A percentile compares a stretch with the other conserved stretches of the same genome.
Evolutionary conservation across 2,113 vertebrate species (phyloP).

Genomic region (Hipposideros armiger): DNA sequence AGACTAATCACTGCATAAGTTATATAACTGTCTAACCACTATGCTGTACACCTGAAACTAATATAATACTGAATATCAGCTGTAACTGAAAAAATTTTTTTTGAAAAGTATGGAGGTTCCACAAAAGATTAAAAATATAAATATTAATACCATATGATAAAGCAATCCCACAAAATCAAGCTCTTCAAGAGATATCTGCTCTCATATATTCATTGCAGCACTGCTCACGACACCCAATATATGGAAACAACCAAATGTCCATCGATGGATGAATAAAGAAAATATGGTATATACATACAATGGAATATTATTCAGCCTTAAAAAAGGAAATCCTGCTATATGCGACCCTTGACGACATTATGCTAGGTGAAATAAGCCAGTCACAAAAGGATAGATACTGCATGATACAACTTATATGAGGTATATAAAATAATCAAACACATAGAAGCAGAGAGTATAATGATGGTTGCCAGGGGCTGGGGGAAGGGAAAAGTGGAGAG

Average conservation of each 20-base stretch:
- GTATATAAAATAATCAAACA: neutral
- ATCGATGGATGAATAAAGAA: neutral
- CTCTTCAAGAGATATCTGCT: neutral
- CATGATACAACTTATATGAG: neutral
- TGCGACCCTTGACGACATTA: neutral
- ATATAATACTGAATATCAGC: too few species aligned
- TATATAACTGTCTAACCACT: too few species aligned
- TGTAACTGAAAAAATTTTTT: too few species aligned
- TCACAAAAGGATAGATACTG: neutral
- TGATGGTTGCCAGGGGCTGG: neutral
- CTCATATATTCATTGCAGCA: neutral
- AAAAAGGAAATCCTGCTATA: neutral
- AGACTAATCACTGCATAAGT: too few species aligned
- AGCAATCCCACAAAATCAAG: neutral
- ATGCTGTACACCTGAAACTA: too few species aligned
- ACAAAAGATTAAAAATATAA: neutral
- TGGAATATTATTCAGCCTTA: neutral
- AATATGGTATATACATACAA: neutral
- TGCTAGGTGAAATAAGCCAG: neutral
- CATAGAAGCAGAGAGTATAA: neutral
- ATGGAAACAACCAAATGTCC: neutral
- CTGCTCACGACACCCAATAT: neutral
- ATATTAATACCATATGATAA: neutral
- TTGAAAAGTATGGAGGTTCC: neutral
- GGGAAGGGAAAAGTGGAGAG: neutral